phyloP scores from a whole-genome alignment of 1,140 invertebrate genomes.

The Eumeta japonica region DNA sequence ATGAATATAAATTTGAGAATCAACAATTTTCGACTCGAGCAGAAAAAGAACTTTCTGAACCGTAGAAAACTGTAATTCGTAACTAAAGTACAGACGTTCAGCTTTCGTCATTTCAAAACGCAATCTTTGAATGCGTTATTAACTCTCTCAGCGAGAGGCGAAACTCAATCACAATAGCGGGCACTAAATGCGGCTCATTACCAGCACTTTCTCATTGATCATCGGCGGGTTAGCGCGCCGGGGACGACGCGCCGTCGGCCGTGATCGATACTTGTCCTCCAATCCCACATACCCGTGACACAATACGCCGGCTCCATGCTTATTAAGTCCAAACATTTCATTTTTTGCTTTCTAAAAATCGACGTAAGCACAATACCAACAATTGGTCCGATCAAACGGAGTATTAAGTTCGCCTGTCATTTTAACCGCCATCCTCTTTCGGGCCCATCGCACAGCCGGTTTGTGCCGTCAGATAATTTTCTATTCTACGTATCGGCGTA shows the following conservation, averaged over 20 bases:
- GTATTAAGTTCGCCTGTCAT: constrained; percentile 56
- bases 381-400: constrained; percentile 55
- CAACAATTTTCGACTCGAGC: too few relatives aligned
- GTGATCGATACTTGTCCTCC: constrained; percentile 46
- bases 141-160: too few relatives aligned
- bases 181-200: constrained; percentile 20
- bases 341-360: constrained; percentile 45
- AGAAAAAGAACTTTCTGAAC: too few relatives aligned
- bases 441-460: too few relatives aligned
- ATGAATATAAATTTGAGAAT: too few relatives aligned
- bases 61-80: too few relatives aligned
- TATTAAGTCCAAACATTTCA: constrained; percentile 17
- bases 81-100: too few relatives aligned
- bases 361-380: constrained; percentile 51
- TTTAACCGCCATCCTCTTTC: constrained; percentile 40
- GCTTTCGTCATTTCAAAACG: too few relatives aligned
- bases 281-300: constrained; percentile 20
- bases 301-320: constrained; percentile 19
- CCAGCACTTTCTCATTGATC: constrained; percentile 29
- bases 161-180: too few relatives aligned
- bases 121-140: too few relatives aligned
- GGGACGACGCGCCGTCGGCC: constrained; percentile 23
- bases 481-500: too few relatives aligned
- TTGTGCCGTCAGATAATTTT: too few relatives aligned
- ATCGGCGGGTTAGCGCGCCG: constrained; percentile 24